Conservation (phyloP, 2,797 vertebrate genomes). For the Halcyon smyrnensis region DNA sequence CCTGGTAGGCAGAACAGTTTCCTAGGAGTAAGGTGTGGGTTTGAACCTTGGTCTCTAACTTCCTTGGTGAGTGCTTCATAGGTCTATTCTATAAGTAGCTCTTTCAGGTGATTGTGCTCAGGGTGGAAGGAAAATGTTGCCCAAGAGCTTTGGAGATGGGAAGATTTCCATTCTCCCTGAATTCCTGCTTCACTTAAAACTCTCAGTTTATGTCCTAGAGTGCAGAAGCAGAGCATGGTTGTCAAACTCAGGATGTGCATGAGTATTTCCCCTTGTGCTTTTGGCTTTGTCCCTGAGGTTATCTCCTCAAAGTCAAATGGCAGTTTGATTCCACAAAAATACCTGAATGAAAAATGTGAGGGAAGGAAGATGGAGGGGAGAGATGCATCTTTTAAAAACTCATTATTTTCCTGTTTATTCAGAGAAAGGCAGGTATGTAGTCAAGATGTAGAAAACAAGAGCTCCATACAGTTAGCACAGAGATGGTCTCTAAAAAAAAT, state of each 20-base stretch:
- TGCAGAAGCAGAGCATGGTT: not conserved
- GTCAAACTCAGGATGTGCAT: not conserved
- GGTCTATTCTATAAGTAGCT: not conserved
- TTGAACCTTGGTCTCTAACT: not conserved
- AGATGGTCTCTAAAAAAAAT: not conserved
- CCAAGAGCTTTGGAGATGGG: not conserved
- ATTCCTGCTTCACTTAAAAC: not conserved
- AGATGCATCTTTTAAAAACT: not conserved
- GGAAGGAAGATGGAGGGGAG: not conserved
- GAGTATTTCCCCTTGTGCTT: not conserved
- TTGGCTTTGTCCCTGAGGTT: not conserved
- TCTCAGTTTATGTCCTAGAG: rapidly evolving
- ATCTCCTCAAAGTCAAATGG: not conserved
- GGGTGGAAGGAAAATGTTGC: not conserved
- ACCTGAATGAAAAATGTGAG: not conserved
- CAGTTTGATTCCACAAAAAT: not conserved
- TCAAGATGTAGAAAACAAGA: not conserved
- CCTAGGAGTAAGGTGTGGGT: not conserved
- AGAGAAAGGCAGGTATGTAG: not conserved
- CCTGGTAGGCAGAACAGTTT: not conserved
- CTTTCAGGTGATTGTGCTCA: not conserved
- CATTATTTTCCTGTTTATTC: not conserved
- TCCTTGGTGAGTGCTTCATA: not conserved
- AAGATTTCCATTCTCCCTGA: not conserved
- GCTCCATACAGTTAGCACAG: slow-evolving; percentile 3